A percentile compares a stretch with the other conserved stretches of the same genome.
Evolutionary conservation across 2,888 invertebrate genomes (phyloP).

Genomic region (Romanomermis culicivorax): DNA sequence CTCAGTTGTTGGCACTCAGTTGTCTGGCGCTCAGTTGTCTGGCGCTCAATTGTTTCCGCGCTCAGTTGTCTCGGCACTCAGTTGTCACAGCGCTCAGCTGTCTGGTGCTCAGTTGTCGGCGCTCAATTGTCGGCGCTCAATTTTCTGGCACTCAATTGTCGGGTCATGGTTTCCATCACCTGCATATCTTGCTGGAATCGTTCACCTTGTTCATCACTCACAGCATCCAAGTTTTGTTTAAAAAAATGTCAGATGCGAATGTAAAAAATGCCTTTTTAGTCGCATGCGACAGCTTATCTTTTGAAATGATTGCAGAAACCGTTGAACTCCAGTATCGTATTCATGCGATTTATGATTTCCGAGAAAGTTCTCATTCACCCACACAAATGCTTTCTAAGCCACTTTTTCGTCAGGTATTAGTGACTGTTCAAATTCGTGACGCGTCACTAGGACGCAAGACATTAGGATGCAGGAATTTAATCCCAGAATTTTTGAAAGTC

Average conservation of each 20-base stretch:
- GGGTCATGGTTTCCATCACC: slow-evolving; percentile 24
- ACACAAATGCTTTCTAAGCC: slow-evolving; percentile 8
- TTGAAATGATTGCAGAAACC: slow-evolving; percentile 8
- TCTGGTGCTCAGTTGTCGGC: too few species aligned
- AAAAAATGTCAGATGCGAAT: slow-evolving; percentile 27
- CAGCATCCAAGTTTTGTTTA: slow-evolving; percentile 26
- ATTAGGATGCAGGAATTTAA: too few species aligned
- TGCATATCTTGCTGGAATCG: slow-evolving; percentile 29
- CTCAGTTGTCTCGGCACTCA: too few species aligned
- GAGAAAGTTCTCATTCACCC: slow-evolving; percentile 11
- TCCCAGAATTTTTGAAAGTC: too few species aligned
- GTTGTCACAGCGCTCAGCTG: too few species aligned
- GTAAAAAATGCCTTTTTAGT: slow-evolving; percentile 27
- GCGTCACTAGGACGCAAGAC: too few species aligned
- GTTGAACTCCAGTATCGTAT: slow-evolving; percentile 8
- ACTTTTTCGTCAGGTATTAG: neutral
- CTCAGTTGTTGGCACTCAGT: too few species aligned
- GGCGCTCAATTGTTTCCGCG: too few species aligned
- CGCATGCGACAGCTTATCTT: slow-evolving; percentile 25
- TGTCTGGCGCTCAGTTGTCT: too few species aligned
- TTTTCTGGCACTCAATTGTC: too few species aligned
- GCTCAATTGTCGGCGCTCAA: too few species aligned
- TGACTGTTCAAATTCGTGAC: too few species aligned
- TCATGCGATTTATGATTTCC: slow-evolving; percentile 10
- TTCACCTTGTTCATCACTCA: slow-evolving; percentile 28